Percentiles rank a stretch among this genome's conserved stretches.
Conservation (phyloP, 2,888 invertebrate species). For the Acanthosepion pharaonis region DNA sequence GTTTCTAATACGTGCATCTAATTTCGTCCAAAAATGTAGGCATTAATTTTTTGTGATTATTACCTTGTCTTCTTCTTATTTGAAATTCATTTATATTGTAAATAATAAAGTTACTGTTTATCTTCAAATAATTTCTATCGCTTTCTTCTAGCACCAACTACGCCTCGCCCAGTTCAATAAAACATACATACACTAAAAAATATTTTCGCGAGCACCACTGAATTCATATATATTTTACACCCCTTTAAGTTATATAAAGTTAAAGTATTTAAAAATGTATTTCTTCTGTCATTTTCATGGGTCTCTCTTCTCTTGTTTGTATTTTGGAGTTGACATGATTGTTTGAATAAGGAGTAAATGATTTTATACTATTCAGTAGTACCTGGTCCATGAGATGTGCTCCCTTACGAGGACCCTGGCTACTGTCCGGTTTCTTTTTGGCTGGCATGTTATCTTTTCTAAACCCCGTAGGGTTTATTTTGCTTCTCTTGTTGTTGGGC, state of each 20-base stretch:
- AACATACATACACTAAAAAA: neutral
- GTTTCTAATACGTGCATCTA: too few relatives aligned
- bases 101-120: too few relatives aligned
- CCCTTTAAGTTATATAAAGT: neutral
- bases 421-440: slow-evolving; percentile 36
- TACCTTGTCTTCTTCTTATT: too few relatives aligned
- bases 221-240: neutral
- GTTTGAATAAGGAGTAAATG: neutral
- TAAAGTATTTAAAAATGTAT: neutral
- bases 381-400: slow-evolving; percentile 68
- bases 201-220: neutral
- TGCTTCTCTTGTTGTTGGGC: neutral
- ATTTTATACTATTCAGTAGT: neutral
- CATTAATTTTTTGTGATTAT: too few relatives aligned
- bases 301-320: neutral
- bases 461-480: slow-evolving; percentile 6
- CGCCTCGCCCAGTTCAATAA: neutral
- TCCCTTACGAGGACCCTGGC: slow-evolving; percentile 58
- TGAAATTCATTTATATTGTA: too few relatives aligned
- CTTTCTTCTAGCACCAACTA: neutral
- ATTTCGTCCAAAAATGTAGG: too few relatives aligned
- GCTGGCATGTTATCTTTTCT: slow-evolving; percentile 36
- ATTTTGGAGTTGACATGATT: neutral
- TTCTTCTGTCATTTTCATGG: neutral
- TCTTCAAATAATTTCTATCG: too few relatives aligned